Conservation (phyloP, 2,888 invertebrate species). For the Malacosoma neustria region DNA sequence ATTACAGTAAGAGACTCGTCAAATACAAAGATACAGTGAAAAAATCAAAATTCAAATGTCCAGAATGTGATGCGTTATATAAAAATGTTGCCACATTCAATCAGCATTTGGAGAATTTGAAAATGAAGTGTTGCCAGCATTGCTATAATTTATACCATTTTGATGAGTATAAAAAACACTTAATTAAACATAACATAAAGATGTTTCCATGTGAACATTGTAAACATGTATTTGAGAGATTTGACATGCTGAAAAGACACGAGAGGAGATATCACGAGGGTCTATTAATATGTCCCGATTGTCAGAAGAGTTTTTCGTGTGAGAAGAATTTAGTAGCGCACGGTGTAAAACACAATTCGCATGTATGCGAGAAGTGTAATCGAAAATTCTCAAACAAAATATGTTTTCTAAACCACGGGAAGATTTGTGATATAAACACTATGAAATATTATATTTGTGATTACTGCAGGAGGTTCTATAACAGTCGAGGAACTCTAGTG, state of each 20-base stretch:
- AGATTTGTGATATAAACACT: slow-evolving; percentile 14
- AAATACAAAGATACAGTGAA: background rate
- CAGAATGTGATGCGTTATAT: slow-evolving; percentile 24
- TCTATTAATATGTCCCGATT: slow-evolving; percentile 24
- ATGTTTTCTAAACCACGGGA: slow-evolving; percentile 28
- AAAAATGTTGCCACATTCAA: slow-evolving; percentile 19
- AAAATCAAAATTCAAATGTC: slow-evolving; percentile 20
- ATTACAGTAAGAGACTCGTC: slow-evolving; percentile 1
- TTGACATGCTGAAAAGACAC: slow-evolving; percentile 16
- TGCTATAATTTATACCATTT: slow-evolving; percentile 24
- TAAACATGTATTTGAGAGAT: slow-evolving; percentile 18
- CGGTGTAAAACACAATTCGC: slow-evolving; percentile 20
- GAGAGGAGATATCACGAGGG: slow-evolving; percentile 12
- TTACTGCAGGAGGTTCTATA: slow-evolving; percentile 29
- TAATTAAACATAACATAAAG: slow-evolving; percentile 15
- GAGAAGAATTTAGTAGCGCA: slow-evolving; percentile 20
- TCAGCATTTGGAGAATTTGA: slow-evolving; percentile 24
- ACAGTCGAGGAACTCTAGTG: slow-evolving; percentile 18
- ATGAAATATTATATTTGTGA: slow-evolving; percentile 27
- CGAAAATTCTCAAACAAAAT: slow-evolving; percentile 24
- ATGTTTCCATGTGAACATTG: slow-evolving; percentile 26
- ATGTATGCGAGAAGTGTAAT: slow-evolving; percentile 25
- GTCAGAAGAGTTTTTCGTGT: slow-evolving; percentile 23
- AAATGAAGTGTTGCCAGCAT: slow-evolving; percentile 24
- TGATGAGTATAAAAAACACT: slow-evolving; percentile 16